phyloP scores from a whole-genome alignment of 2,888 invertebrate genomes.

The Pristionchus entomophagus region DNA sequence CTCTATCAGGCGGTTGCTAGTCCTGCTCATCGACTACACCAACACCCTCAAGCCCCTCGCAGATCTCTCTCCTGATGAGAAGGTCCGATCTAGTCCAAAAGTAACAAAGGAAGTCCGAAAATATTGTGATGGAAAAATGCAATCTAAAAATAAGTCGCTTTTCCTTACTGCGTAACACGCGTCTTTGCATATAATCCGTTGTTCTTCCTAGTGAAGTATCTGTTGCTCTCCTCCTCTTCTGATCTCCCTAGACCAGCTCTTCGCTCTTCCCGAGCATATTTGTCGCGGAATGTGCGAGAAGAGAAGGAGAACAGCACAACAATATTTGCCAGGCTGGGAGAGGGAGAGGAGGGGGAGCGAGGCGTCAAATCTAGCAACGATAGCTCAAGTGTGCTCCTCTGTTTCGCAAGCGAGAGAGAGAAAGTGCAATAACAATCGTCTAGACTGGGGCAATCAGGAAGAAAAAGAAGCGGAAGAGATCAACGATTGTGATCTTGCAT shows the following conservation, averaged over 20 bases:
- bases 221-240: background rate
- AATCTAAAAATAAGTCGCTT: too few species aligned
- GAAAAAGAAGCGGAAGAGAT: background rate
- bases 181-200: background rate
- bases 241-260: background rate
- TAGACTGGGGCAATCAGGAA: background rate
- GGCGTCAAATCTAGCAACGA: constrained; percentile 25
- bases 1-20: constrained; percentile 58
- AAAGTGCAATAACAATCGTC: constrained; percentile 10
- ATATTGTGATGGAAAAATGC: too few species aligned
- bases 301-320: constrained; percentile 7
- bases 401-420: background rate
- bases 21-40: constrained; percentile 70
- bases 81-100: constrained; percentile 55
- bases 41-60: constrained; percentile 74
- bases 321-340: constrained; percentile 35
- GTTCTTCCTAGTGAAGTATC: too few species aligned
- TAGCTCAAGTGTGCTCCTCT: constrained; percentile 17
- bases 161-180: too few species aligned
- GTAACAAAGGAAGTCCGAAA: too few species aligned
- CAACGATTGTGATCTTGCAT: background rate
- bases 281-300: constrained; percentile 26
- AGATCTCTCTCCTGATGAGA: constrained; percentile 67
- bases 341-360: background rate
- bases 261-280: background rate